These are phyloP conservation scores for Luscinia megarhynchos DNA, from an alignment of 2,797 vertebrate species.

Conservation along the genomic window DNA sequence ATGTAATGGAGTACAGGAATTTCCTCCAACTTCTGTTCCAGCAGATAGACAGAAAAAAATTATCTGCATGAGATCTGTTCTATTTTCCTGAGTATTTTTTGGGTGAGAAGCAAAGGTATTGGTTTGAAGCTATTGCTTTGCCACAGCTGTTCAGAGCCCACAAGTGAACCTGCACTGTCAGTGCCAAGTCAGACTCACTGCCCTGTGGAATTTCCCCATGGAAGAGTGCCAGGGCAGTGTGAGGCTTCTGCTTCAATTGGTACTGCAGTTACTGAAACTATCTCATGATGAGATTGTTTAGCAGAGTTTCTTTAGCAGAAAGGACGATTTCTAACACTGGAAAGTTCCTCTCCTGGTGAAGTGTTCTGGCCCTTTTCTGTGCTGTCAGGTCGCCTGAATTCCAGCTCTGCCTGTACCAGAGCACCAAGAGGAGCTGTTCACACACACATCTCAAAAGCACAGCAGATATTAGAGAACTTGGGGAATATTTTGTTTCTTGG, in stretches of 20 bases:
- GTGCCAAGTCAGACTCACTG: background rate
- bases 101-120: background rate
- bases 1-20: background rate
- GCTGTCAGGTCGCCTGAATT: background rate
- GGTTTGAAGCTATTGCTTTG: background rate
- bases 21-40: background rate
- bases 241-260: background rate
- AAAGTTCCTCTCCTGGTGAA: background rate
- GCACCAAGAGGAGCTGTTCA: background rate
- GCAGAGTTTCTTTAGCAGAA: background rate
- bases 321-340: background rate
- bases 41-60: background rate
- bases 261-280: background rate
- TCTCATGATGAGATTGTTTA: background rate
- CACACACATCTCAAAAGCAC: no score
- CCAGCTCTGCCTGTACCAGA: background rate
- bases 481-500: background rate
- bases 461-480: background rate
- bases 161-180: background rate
- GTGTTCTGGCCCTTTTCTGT: background rate
- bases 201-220: background rate
- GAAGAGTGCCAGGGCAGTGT: background rate
- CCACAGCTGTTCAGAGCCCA: background rate
- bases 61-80: background rate
- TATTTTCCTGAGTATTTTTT: background rate